Percentiles rank a stretch among this genome's conserved stretches.
Evolutionary conservation across 2,113 vertebrate species (phyloP).

Genomic region (Saimiri boliviensis): DNA sequence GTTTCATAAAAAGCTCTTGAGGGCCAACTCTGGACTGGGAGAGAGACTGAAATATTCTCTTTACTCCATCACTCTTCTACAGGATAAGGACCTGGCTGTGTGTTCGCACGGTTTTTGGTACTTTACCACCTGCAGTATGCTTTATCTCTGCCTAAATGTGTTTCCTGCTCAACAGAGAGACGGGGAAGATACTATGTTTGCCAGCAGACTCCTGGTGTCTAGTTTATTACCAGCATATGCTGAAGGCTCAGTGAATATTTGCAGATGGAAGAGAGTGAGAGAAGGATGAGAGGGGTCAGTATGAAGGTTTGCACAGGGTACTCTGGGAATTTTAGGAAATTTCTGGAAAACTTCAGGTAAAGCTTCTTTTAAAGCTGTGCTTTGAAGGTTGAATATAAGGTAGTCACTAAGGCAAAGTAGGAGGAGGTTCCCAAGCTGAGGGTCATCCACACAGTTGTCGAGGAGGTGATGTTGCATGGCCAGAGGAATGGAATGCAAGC

Average conservation of each 20-base stretch:
- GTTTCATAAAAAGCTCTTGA: not conserved
- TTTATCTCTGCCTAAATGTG: not conserved
- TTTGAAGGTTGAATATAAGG: not conserved
- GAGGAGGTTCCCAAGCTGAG: not conserved
- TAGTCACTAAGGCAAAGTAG: not conserved
- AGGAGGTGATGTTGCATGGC: not conserved
- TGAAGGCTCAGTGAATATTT: not conserved
- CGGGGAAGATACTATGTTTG: not conserved
- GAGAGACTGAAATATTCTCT: not conserved
- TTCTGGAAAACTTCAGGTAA: not conserved
- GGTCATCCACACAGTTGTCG: too few relatives aligned
- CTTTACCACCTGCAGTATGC: too few relatives aligned
- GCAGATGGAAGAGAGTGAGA: not conserved
- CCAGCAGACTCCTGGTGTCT: not conserved
- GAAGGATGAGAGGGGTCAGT: not conserved
- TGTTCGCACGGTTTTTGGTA: not conserved
- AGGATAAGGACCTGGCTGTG: not conserved
- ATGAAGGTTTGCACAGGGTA: not conserved
- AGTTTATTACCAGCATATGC: rapidly evolving
- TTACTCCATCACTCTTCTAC: not conserved
- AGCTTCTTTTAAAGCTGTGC: not conserved
- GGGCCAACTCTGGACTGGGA: not conserved
- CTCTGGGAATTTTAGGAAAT: not conserved
- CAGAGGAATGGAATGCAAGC: not conserved
- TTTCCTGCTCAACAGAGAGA: not conserved